phyloP scores from a whole-genome alignment of 2,888 invertebrate species.

The Drosophila birchii region DNA sequence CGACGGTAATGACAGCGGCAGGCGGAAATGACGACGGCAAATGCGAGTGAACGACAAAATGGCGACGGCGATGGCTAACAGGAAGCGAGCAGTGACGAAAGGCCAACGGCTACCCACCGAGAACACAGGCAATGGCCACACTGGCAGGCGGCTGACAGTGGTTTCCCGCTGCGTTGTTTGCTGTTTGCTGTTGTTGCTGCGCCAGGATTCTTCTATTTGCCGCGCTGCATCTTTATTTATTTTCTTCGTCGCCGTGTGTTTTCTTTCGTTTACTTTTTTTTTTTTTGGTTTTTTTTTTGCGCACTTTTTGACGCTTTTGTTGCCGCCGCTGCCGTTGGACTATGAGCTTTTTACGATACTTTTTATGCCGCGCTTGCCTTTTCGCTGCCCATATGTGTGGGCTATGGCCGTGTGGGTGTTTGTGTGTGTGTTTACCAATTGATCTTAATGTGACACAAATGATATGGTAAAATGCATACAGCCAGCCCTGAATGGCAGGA shows the following conservation, averaged over 20 bases:
- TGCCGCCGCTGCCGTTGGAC: conserved; percentile 36
- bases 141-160: conserved; percentile 46
- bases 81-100: conserved; percentile 47
- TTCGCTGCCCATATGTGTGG: conserved; percentile 55
- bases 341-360: conserved; percentile 75
- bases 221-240: conserved; percentile 52
- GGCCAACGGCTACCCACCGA: conserved; percentile 39
- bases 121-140: conserved; percentile 65
- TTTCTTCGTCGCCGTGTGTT: conserved; percentile 26
- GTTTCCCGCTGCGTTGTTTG: conserved; percentile 57
- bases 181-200: conserved; percentile 33
- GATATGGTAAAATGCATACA: conserved; percentile 79
- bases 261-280: conserved; percentile 26
- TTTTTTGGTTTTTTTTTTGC: conserved; percentile 59
- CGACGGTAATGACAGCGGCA: conserved; percentile 28
- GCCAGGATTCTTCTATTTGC: conserved; percentile 45
- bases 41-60: conserved; percentile 66
- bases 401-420: conserved; percentile 16
- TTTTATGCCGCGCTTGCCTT: conserved; percentile 74
- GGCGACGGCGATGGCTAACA: conserved; percentile 68
- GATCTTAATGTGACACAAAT: conserved; percentile 84
- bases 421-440: conserved; percentile 80
- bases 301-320: conserved; percentile 74
- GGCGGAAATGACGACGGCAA: conserved; percentile 56
- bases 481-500: conserved; percentile 57